phyloP scores from a whole-genome alignment of 1,140 invertebrate species.

The Dendroctonus ponderosae region DNA sequence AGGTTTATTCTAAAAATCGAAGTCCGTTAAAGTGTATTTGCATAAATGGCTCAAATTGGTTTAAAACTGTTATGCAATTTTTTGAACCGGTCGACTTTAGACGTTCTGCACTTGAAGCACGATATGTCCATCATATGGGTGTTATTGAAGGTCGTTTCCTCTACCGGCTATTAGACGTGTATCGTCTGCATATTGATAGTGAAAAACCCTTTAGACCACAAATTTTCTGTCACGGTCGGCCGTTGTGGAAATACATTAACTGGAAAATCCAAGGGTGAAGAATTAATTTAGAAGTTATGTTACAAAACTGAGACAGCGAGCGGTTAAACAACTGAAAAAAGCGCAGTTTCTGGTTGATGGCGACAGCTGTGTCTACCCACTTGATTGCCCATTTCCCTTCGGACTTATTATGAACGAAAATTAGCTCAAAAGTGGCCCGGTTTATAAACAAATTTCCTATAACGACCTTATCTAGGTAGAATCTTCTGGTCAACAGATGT shows the following conservation, averaged over 20 bases:
- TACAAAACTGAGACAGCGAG: not conserved
- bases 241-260: not conserved
- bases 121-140: not conserved
- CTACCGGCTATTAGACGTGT: too few species aligned
- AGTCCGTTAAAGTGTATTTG: slow-evolving; percentile 25
- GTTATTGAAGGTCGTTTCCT: not conserved
- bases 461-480: slow-evolving; percentile 12
- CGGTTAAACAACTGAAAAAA: slow-evolving; percentile 2
- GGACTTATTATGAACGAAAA: slow-evolving; percentile 26
- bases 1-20: slow-evolving; percentile 24
- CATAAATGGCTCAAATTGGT: slow-evolving; percentile 24
- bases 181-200: not conserved
- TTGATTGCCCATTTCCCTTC: slow-evolving; percentile 30
- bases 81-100: not conserved
- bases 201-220: not conserved
- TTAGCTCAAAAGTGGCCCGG: slow-evolving; percentile 22
- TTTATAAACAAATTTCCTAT: slow-evolving; percentile 21
- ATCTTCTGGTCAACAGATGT: not conserved
- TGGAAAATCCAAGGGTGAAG: not conserved
- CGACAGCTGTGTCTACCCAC: slow-evolving; percentile 28
- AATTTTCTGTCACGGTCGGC: not conserved
- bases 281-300: not conserved
- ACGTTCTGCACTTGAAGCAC: not conserved
- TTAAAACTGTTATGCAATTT: slow-evolving; percentile 28
- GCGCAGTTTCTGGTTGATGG: slow-evolving; percentile 4